Evolutionary conservation across 1,140 invertebrate genomes (phyloP), one percentile per base, ranked within the genome.

Genomic region (Holotrichia oblita): DNA sequence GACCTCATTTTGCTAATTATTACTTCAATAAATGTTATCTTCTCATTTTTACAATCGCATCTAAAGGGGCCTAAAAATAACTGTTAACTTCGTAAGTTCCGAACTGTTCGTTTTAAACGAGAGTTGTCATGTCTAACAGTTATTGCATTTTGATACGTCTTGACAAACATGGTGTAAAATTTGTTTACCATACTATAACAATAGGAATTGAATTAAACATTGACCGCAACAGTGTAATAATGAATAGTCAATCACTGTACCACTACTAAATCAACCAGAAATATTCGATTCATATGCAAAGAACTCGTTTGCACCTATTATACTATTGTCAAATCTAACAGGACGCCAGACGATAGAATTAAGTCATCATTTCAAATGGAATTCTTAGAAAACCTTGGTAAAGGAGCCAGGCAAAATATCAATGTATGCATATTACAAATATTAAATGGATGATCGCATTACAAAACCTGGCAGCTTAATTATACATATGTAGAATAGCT

Each of bases 241-340:
- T 55, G 14, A 12, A 55, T 17, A 55, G 48, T n/a, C 12, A 17
- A n/a, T 55, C 9, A 6, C 17, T 17, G 48, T 55, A n/a, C 0
- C 17, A 55, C 48, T 55, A 55, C 6, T 55, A 55, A 14, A 55
- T 55, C 48, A 17, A 55, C 48, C 14, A 14, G 6, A 55, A n/a
- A 55, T 55, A 55, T 55, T 55, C 48, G 48, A 55, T 55, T 55
- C 48, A 55, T 55, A 55, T 55, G 48, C 48, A 55, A 55, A 55
- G 14, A 9, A 55, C 48, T 55, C 48, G 17, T 55, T 55, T 55
- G 14, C 48, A 55, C 48, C 48, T 55, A 55, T 55, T 55, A 55
- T 55, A 55, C 48, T 55, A 17, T 17, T 55, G 48, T 55, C 48
- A 55, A n/a, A 55, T 14, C 48, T n/a, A 55, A 55, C 48, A 55